Evolutionary conservation across 2,113 vertebrate species (phyloP).

Genomic region (Pavo muticus): DNA sequence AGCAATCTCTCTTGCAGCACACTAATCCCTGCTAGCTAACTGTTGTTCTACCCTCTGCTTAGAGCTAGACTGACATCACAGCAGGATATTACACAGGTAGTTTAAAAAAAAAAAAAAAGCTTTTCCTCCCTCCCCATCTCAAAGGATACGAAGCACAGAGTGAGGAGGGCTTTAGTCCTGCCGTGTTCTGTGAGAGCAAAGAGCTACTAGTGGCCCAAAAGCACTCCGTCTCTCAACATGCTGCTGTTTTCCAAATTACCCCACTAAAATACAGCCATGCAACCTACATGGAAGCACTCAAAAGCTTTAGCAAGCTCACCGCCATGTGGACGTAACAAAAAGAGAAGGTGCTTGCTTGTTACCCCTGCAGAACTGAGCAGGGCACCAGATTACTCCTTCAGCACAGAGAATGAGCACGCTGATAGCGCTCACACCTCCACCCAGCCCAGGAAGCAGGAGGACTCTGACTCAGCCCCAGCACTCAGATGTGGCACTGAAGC

Average conservation of each 20-base stretch:
- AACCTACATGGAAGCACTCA: neutral
- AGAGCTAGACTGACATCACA: neutral
- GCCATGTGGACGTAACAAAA: neutral
- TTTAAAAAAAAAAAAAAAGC: neutral
- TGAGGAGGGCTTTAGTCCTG: neutral
- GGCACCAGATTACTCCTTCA: neutral
- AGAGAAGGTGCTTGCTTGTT: neutral
- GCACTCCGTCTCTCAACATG: neutral
- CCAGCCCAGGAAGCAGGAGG: constrained; percentile 42
- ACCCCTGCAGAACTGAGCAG: neutral
- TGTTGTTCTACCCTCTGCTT: neutral
- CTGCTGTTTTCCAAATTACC: neutral
- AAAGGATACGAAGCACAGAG: neutral
- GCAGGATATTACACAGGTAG: neutral
- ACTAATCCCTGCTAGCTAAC: neutral
- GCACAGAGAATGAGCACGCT: neutral
- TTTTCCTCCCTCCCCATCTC: neutral
- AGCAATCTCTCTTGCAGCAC: neutral
- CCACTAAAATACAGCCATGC: neutral
- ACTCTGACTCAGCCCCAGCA: constrained; percentile 37
- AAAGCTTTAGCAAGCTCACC: neutral
- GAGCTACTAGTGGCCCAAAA: neutral
- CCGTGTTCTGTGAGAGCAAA: neutral
- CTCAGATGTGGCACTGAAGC: constrained; percentile 58
- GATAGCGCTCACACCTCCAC: constrained; percentile 39